Evolutionary conservation across 2,113 vertebrate genomes (phyloP).

Genomic region (Tychaedon coryphoeus): DNA sequence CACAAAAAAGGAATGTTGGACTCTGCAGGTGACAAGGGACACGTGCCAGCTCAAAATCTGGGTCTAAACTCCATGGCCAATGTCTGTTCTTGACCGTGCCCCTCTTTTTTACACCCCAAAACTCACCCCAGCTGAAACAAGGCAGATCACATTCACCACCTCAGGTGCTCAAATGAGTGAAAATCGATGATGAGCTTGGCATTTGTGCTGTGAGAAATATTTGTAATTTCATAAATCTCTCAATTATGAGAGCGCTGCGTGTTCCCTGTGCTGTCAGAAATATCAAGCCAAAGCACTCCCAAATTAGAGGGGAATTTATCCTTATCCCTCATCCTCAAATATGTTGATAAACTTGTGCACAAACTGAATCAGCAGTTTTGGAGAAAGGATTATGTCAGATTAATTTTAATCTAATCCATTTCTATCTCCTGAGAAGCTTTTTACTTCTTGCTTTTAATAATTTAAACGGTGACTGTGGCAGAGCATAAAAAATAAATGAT

Average conservation of each 20-base stretch:
- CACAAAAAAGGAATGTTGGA: neutral
- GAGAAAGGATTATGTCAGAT: slow-evolving; percentile 38
- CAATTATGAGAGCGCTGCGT: neutral
- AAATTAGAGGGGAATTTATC: neutral
- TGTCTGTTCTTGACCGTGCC: rapidly evolving
- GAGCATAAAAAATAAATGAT: slow-evolving; percentile 58
- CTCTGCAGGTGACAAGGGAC: neutral
- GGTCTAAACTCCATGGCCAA: neutral
- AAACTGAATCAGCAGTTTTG: slow-evolving; percentile 30
- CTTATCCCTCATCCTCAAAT: neutral
- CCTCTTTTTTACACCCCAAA: neutral
- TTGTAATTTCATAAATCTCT: neutral
- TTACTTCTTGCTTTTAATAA: slow-evolving; percentile 39
- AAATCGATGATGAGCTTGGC: neutral
- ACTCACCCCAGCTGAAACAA: neutral
- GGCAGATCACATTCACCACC: neutral
- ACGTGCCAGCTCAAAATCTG: neutral
- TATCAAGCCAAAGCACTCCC: neutral
- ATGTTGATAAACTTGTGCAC: neutral
- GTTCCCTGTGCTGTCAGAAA: neutral
- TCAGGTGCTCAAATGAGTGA: neutral
- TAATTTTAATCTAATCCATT: slow-evolving; percentile 54
- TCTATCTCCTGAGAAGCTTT: slow-evolving; percentile 26
- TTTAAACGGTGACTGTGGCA: slow-evolving; percentile 13
- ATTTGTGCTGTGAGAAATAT: neutral